Conservation (phyloP, 2,888 invertebrate genomes). For the Himalopsyche japonica region DNA sequence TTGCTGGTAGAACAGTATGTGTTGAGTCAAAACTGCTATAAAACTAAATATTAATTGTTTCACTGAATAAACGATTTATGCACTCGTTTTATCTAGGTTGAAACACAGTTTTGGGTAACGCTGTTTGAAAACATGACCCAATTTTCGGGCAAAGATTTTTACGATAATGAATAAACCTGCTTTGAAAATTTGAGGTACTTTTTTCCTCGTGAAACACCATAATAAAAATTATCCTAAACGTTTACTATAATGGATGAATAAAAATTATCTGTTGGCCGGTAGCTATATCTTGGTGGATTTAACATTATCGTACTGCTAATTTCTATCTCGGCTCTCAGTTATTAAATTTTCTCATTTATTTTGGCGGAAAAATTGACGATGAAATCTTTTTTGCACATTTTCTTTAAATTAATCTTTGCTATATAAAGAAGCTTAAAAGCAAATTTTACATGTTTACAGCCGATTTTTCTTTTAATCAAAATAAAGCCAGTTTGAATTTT, state of each 20-base stretch:
- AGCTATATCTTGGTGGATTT: neutral
- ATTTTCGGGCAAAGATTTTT: constrained; percentile 16
- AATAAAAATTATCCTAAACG: neutral
- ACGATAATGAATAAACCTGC: constrained; percentile 10
- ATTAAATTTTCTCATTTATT: neutral
- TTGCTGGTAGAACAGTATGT: no score
- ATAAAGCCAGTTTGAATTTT: neutral
- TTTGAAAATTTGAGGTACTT: neutral
- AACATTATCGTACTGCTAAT: neutral
- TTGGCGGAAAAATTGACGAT: neutral
- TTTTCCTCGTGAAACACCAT: neutral
- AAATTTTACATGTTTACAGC: neutral
- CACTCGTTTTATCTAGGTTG: no score
- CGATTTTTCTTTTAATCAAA: neutral
- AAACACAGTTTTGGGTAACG: neutral
- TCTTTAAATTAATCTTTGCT: neutral
- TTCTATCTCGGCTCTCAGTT: neutral
- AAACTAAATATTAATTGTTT: no score
- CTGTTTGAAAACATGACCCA: neutral
- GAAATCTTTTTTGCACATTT: neutral
- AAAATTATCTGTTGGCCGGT: neutral
- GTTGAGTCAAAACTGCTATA: no score
- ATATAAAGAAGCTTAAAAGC: neutral
- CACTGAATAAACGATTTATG: no score
- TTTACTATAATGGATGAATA: neutral